Conservation (phyloP, 2,113 vertebrate species). For the Actenoides lindsayi region DNA sequence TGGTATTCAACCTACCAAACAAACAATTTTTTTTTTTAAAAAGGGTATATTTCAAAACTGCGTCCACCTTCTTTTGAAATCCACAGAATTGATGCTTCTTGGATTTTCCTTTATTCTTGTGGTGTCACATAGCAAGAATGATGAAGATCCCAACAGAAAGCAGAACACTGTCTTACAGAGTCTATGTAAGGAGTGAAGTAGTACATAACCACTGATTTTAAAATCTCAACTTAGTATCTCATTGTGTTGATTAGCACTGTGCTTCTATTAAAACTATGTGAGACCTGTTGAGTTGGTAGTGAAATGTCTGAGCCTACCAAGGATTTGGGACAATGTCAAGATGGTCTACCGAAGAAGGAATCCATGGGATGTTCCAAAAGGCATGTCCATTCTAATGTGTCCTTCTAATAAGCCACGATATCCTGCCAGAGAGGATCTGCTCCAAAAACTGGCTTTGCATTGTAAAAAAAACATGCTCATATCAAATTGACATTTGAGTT, state of each 20-base stretch:
- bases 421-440: background rate
- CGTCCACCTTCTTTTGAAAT: background rate
- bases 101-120: background rate
- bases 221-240: background rate
- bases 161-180: background rate
- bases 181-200: background rate
- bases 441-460: background rate
- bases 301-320: slow-evolving; percentile 21
- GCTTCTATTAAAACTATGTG: background rate
- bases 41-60: background rate
- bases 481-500: background rate
- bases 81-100: background rate
- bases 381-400: background rate
- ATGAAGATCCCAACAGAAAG: background rate
- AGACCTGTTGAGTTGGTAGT: background rate
- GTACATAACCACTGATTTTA: background rate
- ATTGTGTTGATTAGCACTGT: background rate
- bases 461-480: slow-evolving; percentile 11
- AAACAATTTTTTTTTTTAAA: background rate
- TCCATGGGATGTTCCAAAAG: slow-evolving; percentile 9
- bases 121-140: background rate
- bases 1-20: background rate
- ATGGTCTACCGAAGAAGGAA: background rate
- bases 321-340: background rate
- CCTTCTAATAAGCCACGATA: background rate